These are phyloP conservation scores for Callionymus lyra DNA, from an alignment of 2,113 vertebrate species.

Conservation along the genomic window DNA sequence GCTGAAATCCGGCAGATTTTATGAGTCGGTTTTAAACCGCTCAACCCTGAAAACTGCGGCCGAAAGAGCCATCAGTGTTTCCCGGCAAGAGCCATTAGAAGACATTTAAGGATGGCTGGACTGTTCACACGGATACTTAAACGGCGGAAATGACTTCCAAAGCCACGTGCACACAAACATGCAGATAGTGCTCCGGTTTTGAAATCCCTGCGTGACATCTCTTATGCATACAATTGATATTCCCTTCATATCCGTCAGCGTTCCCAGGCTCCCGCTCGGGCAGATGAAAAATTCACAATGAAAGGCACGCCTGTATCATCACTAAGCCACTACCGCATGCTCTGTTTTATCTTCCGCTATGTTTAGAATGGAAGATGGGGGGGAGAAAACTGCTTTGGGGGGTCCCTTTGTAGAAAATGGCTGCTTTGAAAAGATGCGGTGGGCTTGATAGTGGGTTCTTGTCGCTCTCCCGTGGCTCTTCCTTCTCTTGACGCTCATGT, in stretches of 20 bases:
- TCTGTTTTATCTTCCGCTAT: slow-evolving; percentile 51
- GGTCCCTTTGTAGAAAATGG: slow-evolving; percentile 52
- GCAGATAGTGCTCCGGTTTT: slow-evolving; percentile 20
- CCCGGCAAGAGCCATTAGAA: slow-evolving; percentile 1
- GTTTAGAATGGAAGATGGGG: slow-evolving; percentile 51
- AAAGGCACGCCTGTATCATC: slow-evolving; percentile 46
- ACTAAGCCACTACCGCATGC: slow-evolving; percentile 35
- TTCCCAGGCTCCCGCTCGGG: slow-evolving; percentile 34
- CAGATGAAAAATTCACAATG: slow-evolving; percentile 54
- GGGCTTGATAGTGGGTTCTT: slow-evolving; percentile 39
- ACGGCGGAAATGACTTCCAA: slow-evolving; percentile 23
- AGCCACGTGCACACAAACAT: slow-evolving; percentile 38
- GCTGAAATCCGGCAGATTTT: no score
- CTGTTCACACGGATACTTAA: slow-evolving; percentile 13
- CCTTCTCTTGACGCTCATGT: slow-evolving; percentile 11
- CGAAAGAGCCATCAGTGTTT: neutral
- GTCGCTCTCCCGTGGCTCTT: slow-evolving; percentile 19
- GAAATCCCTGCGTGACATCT: slow-evolving; percentile 32
- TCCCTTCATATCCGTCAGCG: slow-evolving; percentile 36
- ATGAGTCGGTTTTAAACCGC: no score
- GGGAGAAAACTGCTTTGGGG: slow-evolving; percentile 49
- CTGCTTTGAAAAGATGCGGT: slow-evolving; percentile 49
- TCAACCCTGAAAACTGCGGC: no score
- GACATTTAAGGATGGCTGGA: slow-evolving; percentile 6
- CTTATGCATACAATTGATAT: slow-evolving; percentile 42